Percentiles rank a stretch among this genome's conserved stretches.
phyloP scores from a whole-genome alignment of 2,797 vertebrate species.

The Oreochromis grahami region DNA sequence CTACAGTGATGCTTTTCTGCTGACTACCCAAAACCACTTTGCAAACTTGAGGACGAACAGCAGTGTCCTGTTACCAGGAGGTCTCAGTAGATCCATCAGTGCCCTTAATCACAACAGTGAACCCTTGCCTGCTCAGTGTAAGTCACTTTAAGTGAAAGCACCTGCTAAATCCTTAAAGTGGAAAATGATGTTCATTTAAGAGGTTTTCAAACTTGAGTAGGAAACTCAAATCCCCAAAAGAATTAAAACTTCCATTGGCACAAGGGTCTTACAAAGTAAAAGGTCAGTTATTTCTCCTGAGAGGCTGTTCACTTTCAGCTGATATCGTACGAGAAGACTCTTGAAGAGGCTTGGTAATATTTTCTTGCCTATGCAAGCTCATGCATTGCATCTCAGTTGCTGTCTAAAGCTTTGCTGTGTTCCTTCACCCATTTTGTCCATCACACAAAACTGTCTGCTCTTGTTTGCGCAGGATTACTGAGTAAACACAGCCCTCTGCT shows the following conservation, averaged over 20 bases:
- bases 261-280: neutral
- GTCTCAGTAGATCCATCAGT: neutral
- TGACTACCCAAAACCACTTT: neutral
- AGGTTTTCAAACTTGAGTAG: neutral
- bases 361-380: neutral
- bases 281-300: slow-evolving; percentile 4
- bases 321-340: neutral
- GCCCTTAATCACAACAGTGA: neutral
- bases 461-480: neutral
- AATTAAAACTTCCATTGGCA: neutral
- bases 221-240: neutral
- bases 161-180: neutral
- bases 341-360: neutral
- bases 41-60: neutral
- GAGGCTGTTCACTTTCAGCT: neutral
- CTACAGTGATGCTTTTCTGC: neutral
- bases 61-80: neutral
- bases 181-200: slow-evolving; percentile 19
- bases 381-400: neutral
- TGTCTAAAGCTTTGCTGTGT: neutral
- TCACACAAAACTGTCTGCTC: neutral
- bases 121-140: neutral
- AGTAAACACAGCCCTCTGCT: neutral
- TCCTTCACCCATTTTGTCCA: neutral
- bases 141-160: neutral